phyloP scores from a whole-genome alignment of 2,113 vertebrate species.

The Pelmatolapia mariae region DNA sequence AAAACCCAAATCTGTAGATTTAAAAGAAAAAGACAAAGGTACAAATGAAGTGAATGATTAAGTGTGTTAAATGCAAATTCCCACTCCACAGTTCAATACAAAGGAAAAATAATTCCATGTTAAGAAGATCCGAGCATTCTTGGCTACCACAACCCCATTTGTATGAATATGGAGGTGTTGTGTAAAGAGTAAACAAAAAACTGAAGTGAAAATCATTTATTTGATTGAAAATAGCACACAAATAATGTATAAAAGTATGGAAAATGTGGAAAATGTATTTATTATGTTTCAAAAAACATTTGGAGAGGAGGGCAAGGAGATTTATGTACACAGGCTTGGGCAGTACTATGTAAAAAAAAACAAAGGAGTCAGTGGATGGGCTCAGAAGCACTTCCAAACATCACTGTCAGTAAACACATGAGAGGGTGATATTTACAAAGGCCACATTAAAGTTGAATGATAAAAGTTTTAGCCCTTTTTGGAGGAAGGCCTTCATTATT shows the following conservation, averaged over 20 bases:
- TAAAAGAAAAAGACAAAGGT: neutral
- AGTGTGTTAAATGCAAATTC: neutral
- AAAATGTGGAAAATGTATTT: neutral
- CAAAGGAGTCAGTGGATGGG: neutral
- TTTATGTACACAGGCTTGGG: neutral
- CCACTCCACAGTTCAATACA: neutral
- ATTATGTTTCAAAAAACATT: neutral
- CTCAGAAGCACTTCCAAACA: neutral
- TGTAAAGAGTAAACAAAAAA: neutral
- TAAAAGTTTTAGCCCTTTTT: neutral
- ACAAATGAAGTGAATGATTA: neutral
- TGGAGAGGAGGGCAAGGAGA: neutral
- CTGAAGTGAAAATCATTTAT: neutral
- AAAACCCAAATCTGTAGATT: constrained; percentile 79
- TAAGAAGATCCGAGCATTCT: rapidly evolving
- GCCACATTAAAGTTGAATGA: neutral
- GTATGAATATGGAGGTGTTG: neutral
- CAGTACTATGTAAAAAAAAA: neutral
- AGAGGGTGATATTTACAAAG: neutral
- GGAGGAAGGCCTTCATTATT: neutral
- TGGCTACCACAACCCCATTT: neutral
- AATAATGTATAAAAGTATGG: neutral
- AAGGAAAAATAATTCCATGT: neutral
- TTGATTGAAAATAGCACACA: neutral
- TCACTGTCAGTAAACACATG: neutral